Evolutionary conservation across 2,113 vertebrate genomes (phyloP).

Genomic region (Phylloscopus trochiloides): DNA sequence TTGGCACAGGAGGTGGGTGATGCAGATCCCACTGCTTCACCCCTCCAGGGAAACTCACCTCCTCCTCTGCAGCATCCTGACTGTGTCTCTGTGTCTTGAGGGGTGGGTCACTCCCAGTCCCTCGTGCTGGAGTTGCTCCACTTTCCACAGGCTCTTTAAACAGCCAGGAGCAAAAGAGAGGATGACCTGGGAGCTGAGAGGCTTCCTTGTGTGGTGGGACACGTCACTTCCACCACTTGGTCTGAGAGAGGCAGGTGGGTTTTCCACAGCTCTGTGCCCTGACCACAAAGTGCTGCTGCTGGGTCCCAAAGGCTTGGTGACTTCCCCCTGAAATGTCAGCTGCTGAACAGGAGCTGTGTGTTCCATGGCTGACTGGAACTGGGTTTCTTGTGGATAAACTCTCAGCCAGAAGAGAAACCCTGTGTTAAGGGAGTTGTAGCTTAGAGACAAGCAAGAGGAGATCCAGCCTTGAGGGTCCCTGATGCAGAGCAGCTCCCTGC

Average conservation of each 20-base stretch:
- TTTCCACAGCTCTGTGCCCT: neutral
- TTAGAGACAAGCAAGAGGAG: neutral
- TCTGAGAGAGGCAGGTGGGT: neutral
- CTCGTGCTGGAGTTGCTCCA: neutral
- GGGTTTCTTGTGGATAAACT: neutral
- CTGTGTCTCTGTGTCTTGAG: accelerated
- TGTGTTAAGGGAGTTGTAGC: neutral
- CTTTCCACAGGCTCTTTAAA: neutral
- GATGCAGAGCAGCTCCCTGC: neutral
- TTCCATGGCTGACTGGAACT: neutral
- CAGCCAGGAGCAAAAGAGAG: neutral
- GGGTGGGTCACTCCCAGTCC: neutral
- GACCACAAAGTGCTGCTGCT: neutral
- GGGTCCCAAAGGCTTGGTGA: neutral
- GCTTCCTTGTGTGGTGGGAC: neutral
- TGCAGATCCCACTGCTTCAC: neutral
- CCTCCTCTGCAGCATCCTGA: neutral
- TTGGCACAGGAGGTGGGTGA: neutral
- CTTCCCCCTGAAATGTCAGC: neutral
- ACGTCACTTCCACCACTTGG: accelerated
- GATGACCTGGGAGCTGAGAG: neutral
- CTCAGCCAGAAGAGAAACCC: neutral
- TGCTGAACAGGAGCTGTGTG: neutral
- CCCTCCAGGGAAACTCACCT: neutral
- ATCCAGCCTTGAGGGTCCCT: neutral